These are phyloP conservation scores for Plagodis dolabraria DNA, from an alignment of 2,888 invertebrate genomes.

Conservation along the genomic window DNA sequence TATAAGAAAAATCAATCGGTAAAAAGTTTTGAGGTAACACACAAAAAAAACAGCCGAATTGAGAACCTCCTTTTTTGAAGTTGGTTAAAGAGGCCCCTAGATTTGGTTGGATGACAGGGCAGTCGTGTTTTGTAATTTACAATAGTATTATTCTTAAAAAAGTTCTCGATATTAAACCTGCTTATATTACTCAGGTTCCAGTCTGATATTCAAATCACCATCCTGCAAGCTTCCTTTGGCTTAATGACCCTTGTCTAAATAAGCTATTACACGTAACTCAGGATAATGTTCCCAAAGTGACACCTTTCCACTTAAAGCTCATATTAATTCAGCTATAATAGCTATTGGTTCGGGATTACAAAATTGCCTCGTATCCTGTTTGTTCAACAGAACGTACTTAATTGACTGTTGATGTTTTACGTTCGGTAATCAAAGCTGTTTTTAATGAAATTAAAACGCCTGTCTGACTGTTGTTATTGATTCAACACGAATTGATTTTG, in stretches of 20 bases:
- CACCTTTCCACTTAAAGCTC: slow-evolving; percentile 47
- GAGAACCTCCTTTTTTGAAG: too few species aligned
- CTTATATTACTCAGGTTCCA: slow-evolving; percentile 6
- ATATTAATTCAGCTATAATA: slow-evolving; percentile 51
- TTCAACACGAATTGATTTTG: too few species aligned
- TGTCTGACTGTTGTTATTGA: slow-evolving; percentile 6
- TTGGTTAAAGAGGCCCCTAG: too few species aligned
- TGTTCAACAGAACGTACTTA: slow-evolving; percentile 16
- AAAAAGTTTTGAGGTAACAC: too few species aligned
- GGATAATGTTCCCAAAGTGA: slow-evolving; percentile 54
- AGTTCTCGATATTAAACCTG: not conserved
- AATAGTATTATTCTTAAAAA: too few species aligned
- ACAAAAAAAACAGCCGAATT: too few species aligned
- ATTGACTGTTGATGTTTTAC: slow-evolving; percentile 26
- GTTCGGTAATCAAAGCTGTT: slow-evolving; percentile 21
- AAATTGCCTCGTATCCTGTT: slow-evolving; percentile 14
- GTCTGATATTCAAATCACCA: slow-evolving; percentile 19
- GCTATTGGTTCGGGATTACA: slow-evolving; percentile 41
- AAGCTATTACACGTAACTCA: slow-evolving; percentile 50
- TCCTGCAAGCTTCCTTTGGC: slow-evolving; percentile 19
- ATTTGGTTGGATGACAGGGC: too few species aligned
- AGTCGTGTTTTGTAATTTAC: too few species aligned
- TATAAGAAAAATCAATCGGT: too few species aligned
- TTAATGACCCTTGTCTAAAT: slow-evolving; percentile 49
- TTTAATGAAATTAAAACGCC: slow-evolving; percentile 18